A percentile compares a stretch with the other conserved stretches of the same genome.
These are phyloP conservation scores for Spilosoma lubricipeda DNA, from an alignment of 2,888 invertebrate genomes.

Conservation along the genomic window DNA sequence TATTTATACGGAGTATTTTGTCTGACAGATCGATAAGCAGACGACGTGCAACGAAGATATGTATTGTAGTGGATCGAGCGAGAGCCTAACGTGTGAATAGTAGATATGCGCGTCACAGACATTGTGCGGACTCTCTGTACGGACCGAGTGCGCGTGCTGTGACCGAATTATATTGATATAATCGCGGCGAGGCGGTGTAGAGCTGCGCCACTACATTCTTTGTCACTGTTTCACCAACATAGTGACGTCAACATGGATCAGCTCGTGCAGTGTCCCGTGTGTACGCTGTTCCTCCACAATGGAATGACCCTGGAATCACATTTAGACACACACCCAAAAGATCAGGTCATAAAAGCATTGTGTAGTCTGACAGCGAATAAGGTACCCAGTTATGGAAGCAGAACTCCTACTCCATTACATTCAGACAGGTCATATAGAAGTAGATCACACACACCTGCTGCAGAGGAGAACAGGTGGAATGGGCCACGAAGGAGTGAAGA, in stretches of 20 bases:
- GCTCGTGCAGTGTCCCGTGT: slow-evolving; percentile 91
- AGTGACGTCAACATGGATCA: slow-evolving; percentile 75
- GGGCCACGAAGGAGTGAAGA: slow-evolving; percentile 69
- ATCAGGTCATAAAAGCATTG: slow-evolving; percentile 94
- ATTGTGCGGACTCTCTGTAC: slow-evolving; percentile 68
- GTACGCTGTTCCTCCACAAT: slow-evolving; percentile 93
- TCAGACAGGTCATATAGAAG: slow-evolving; percentile 79
- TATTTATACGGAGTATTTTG: slow-evolving; percentile 77
- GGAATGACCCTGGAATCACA: slow-evolving; percentile 93
- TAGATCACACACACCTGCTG: slow-evolving; percentile 74
- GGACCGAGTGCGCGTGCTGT: slow-evolving; percentile 68
- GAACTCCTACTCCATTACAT: slow-evolving; percentile 75
- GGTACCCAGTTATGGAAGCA: slow-evolving; percentile 72
- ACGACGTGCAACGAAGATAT: slow-evolving; percentile 75
- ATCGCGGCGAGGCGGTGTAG: slow-evolving; percentile 43
- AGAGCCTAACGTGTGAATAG: slow-evolving; percentile 74
- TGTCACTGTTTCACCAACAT: slow-evolving; percentile 32
- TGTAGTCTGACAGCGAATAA: slow-evolving; percentile 81
- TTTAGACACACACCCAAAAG: slow-evolving; percentile 94
- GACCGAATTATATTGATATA: slow-evolving; percentile 59
- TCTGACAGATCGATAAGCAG: slow-evolving; percentile 84
- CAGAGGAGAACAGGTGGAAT: slow-evolving; percentile 74
- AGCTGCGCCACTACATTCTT: slow-evolving; percentile 38
- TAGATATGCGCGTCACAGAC: slow-evolving; percentile 80
- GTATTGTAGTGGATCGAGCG: slow-evolving; percentile 75